Evolutionary conservation across 2,888 invertebrate genomes (phyloP).

Genomic region (Tinea trinotella): DNA sequence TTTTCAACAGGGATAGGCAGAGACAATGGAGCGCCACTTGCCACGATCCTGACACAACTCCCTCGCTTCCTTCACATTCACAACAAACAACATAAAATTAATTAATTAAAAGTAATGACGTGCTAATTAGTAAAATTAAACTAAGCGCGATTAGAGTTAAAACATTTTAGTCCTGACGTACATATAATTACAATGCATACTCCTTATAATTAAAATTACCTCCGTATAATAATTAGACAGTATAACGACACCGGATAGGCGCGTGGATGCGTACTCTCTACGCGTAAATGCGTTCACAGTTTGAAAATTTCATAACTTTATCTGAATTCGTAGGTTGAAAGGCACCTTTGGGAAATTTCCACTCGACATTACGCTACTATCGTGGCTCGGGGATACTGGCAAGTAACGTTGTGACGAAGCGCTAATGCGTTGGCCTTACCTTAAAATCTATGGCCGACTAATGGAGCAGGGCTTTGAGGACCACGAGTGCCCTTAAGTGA

Average conservation of each 20-base stretch:
- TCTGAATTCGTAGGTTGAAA: constrained; percentile 61
- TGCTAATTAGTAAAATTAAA: no score
- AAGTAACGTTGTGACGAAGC: constrained; percentile 41
- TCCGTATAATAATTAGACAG: constrained; percentile 48
- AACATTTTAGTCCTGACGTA: neutral
- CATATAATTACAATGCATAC: constrained; percentile 7
- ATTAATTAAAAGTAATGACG: no score
- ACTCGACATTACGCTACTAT: constrained; percentile 55
- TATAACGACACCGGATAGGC: constrained; percentile 16
- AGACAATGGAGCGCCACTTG: no score
- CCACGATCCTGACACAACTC: no score
- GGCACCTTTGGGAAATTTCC: constrained; percentile 67
- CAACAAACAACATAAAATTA: no score
- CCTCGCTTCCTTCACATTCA: no score
- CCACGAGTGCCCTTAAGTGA: constrained; percentile 62
- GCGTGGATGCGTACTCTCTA: constrained; percentile 27
- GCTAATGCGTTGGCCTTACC: constrained; percentile 48
- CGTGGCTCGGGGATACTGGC: constrained; percentile 38
- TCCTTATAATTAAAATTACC: constrained; percentile 16
- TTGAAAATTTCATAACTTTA: constrained; percentile 72
- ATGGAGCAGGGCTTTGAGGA: constrained; percentile 32
- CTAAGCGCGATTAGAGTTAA: neutral
- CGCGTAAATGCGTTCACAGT: constrained; percentile 59
- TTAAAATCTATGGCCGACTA: constrained; percentile 17
- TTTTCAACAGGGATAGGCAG: no score